These are phyloP conservation scores for Prionailurus bengalensis DNA, from an alignment of 2,113 vertebrate genomes.

Conservation along the genomic window DNA sequence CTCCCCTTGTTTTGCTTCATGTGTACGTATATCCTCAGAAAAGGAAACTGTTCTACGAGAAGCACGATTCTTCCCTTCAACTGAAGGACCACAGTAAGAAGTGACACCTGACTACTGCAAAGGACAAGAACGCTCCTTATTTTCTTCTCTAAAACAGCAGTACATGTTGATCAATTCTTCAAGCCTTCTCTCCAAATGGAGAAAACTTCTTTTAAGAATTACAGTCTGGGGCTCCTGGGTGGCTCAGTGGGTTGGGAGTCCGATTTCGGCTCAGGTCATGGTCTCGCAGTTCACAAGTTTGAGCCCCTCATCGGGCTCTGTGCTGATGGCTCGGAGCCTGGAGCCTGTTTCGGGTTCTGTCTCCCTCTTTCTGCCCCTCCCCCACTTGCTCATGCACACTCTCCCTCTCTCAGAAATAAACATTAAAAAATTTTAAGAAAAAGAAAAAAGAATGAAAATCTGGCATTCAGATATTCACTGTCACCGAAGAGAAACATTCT, in stretches of 20 bases:
- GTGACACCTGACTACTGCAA: not conserved
- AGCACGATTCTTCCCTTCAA: not conserved
- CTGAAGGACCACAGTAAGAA: conserved; percentile 34
- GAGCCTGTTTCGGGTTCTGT: no score
- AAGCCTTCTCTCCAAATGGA: conserved; percentile 21
- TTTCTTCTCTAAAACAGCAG: conserved; percentile 15
- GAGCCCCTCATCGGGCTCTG: no score
- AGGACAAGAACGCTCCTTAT: not conserved
- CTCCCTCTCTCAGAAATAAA: no score
- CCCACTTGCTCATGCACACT: no score
- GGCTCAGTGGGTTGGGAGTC: no score
- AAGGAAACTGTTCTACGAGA: not conserved
- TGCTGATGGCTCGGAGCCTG: no score
- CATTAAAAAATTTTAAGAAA: no score
- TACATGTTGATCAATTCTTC: not conserved
- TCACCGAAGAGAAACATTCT: conserved; percentile 44
- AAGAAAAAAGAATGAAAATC: not conserved
- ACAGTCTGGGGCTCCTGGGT: not conserved
- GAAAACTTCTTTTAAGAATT: not conserved
- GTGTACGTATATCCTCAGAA: not conserved
- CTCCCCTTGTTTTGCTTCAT: not conserved
- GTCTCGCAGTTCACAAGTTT: no score
- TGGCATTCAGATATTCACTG: not conserved
- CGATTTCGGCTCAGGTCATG: no score
- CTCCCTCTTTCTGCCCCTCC: no score